These are phyloP conservation scores for Drosophila serrata DNA, from an alignment of 1,140 invertebrate genomes.

Conservation along the genomic window DNA sequence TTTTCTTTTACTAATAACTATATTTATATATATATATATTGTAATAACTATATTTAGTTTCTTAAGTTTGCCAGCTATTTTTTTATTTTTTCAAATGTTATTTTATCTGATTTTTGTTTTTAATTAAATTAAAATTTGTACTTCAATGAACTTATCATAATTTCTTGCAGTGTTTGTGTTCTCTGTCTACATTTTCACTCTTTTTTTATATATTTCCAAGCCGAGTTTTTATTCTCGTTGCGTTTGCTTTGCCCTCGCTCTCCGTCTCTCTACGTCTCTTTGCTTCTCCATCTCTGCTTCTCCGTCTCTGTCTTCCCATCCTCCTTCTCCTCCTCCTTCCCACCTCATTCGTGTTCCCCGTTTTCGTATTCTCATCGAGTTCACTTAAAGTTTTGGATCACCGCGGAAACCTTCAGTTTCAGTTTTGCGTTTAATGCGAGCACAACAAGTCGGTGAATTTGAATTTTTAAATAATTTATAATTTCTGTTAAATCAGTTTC, in stretches of 20 bases:
- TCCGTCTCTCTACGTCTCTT: constrained; percentile 2
- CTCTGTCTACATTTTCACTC: constrained; percentile 20
- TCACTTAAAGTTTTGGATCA: constrained; percentile 71
- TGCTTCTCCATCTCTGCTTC: neutral
- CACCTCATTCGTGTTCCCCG: constrained; percentile 5
- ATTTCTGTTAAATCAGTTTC: neutral
- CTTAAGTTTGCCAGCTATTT: no score
- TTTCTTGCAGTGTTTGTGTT: neutral
- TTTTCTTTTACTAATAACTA: no score
- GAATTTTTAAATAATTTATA: constrained; percentile 20
- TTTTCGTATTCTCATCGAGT: constrained; percentile 69
- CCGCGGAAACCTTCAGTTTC: constrained; percentile 65
- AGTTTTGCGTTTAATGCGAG: constrained; percentile 75
- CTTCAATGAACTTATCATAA: neutral
- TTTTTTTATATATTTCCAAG: constrained; percentile 49
- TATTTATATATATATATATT: no score
- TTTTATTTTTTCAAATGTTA: neutral
- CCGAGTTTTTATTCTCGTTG: constrained; percentile 60
- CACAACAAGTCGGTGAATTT: constrained; percentile 69
- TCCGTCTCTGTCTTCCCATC: constrained; percentile 2
- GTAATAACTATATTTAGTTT: no score
- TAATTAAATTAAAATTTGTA: neutral
- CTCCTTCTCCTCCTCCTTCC: neutral
- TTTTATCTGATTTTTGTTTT: neutral
- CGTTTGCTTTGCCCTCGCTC: constrained; percentile 34